phyloP scores from a whole-genome alignment of 2,888 invertebrate genomes.

The Lasioglossum zephyrum region DNA sequence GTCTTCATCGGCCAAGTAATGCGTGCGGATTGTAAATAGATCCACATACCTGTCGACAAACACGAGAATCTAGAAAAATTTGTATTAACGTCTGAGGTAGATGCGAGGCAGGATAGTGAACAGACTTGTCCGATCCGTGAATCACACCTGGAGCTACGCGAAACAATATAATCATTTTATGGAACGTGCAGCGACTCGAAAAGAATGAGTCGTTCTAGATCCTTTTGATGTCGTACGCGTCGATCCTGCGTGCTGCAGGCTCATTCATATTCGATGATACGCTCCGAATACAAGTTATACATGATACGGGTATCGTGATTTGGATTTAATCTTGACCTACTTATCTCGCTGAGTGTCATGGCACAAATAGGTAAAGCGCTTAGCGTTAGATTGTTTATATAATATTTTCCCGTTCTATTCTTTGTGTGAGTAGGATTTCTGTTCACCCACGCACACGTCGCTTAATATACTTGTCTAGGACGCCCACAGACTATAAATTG shows the following conservation, averaged over 20 bases:
- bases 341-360: background rate
- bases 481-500: background rate
- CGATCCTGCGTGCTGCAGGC: background rate
- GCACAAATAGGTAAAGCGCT: background rate
- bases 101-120: background rate
- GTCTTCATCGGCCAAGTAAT: slow-evolving; percentile 88
- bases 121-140: slow-evolving; percentile 2
- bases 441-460: background rate
- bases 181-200: background rate
- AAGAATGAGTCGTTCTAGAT: background rate
- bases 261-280: background rate
- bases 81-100: background rate
- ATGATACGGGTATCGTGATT: background rate
- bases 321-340: slow-evolving; percentile 25
- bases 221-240: background rate
- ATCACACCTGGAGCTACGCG: slow-evolving; percentile 23
- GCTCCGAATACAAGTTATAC: background rate
- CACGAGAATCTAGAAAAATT: background rate
- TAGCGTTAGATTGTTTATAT: background rate
- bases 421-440: background rate
- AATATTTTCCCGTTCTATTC: background rate
- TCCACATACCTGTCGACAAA: slow-evolving; percentile 86
- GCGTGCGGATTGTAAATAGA: slow-evolving; percentile 89
- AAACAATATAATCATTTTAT: background rate
- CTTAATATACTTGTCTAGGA: background rate